Percentiles rank a stretch among this genome's conserved stretches.
Conservation (phyloP, 2,888 invertebrate species). For the Tineola bisselliella region DNA sequence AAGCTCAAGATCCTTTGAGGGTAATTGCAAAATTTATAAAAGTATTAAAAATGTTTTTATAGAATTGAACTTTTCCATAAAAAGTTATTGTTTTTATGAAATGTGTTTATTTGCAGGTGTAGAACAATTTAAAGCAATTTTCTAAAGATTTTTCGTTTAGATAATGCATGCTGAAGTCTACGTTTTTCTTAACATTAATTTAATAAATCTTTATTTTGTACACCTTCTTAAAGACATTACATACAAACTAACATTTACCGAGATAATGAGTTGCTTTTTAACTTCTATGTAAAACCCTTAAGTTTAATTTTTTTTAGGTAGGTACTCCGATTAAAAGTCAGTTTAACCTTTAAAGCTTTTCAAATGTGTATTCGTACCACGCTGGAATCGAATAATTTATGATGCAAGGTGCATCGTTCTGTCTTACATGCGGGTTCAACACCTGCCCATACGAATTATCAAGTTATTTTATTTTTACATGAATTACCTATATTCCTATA, state of each 20-base stretch:
- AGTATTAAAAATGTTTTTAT: background rate
- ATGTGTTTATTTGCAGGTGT: no score
- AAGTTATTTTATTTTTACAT: background rate
- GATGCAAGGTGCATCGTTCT: conserved; percentile 31
- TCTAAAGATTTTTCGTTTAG: no score
- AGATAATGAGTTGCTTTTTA: no score
- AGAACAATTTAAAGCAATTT: no score
- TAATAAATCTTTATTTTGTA: no score
- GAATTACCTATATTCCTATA: background rate
- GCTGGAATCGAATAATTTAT: conserved; percentile 21
- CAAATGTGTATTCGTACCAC: background rate
- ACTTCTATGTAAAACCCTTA: no score
- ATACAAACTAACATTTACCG: no score
- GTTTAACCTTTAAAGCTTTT: background rate
- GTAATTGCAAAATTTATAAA: background rate
- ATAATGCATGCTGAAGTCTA: no score
- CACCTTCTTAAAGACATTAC: no score
- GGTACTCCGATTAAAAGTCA: background rate
- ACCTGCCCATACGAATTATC: background rate
- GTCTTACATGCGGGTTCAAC: conserved; percentile 16
- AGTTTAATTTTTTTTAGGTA: no score
- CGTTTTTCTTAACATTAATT: no score
- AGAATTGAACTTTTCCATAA: background rate
- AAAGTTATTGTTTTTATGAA: no score
- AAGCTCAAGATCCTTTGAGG: background rate